Base-by-base conservation (phyloP, 2,888 invertebrate species). In the Branchellion lobata region DNA sequence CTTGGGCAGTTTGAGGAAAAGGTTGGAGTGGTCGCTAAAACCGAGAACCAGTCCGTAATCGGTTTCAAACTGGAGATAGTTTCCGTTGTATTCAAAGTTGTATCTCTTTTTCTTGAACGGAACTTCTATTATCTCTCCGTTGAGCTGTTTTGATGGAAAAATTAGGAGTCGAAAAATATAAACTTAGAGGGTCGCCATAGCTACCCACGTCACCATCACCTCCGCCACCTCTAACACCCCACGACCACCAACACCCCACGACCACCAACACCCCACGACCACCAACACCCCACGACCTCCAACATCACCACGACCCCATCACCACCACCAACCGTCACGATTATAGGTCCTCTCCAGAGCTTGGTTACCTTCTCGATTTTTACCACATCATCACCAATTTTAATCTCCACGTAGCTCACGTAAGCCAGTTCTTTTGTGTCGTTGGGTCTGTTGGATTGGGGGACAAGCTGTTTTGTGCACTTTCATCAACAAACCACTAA, bases 1-100 rank as follows among this genome's bases (percentile, higher is more conserved):
- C 24, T 73, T 73, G 18, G 73, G 73, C 18, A 73, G 73, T 29
- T 73, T 34, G 8, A 73, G 5, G 73, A 11, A 73, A 24, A 73
- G 36, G 27, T 47, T 73, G 3, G 73, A 73, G 2, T 24, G 18
- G n/a, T 29, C 29, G 24, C 73, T 73, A n/a, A 73, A 47, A 24
- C 73, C 73, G 8, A 73, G 3, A 14, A 34, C 36, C 11, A 73
- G 40, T 34, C 47, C 73, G 47, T 73, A 73, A 2, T 5, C 2
- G 3, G 73, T 73, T 36, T n/a, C 14, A 40, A 73, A 47, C 24
- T 73, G 8, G 21, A 73, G 47, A 24, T 40, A 73, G 5, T 34
- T 11, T 3, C 73, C 73, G 47, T 40, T 21, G 34, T 40, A 73
- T 5, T 5, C 24, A 21, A 73, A 24, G 2, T 34, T 3, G 47